phyloP scores from a whole-genome alignment of 2,888 invertebrate species.

The Mythimna loreyi region DNA sequence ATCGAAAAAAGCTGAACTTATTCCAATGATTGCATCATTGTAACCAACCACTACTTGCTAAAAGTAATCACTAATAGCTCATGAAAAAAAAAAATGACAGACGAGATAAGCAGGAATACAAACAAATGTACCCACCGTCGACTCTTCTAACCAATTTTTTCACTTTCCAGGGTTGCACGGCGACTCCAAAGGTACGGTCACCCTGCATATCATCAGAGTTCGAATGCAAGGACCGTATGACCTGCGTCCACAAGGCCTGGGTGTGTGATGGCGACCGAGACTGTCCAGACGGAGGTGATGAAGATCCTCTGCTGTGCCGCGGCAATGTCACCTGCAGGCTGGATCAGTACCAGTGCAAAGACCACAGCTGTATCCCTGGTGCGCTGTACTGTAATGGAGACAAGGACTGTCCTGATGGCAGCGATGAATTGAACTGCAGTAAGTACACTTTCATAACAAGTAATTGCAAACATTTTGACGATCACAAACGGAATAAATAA shows the following conservation, averaged over 20 bases:
- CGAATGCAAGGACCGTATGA: constrained; percentile 95
- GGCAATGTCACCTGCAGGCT: constrained; percentile 94
- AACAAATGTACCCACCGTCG: not conserved
- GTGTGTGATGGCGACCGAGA: constrained; percentile 96
- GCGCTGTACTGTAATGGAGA: constrained; percentile 96
- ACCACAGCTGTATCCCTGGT: constrained; percentile 95
- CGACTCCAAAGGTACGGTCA: constrained; percentile 88
- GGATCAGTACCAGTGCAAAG: constrained; percentile 97
- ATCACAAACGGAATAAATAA: not conserved
- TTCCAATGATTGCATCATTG: not conserved
- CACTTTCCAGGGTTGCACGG: constrained; percentile 91
- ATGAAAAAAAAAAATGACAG: constrained; percentile 9
- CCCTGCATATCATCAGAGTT: constrained; percentile 94
- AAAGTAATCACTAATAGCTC: not conserved
- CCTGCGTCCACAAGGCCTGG: constrained; percentile 95
- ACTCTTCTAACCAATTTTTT: constrained; percentile 18
- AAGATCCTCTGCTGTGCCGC: constrained; percentile 92
- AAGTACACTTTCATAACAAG: constrained; percentile 74
- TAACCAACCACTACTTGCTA: not conserved
- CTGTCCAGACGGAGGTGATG: constrained; percentile 96
- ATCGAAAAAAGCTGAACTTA: not conserved
- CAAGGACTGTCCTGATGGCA: constrained; percentile 95
- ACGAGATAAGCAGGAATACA: too few species aligned
- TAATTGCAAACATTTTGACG: not conserved
- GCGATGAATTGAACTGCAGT: constrained; percentile 96